Evolutionary conservation across 2,888 invertebrate genomes (phyloP).

Genomic region (Diachrysia chrysitis): DNA sequence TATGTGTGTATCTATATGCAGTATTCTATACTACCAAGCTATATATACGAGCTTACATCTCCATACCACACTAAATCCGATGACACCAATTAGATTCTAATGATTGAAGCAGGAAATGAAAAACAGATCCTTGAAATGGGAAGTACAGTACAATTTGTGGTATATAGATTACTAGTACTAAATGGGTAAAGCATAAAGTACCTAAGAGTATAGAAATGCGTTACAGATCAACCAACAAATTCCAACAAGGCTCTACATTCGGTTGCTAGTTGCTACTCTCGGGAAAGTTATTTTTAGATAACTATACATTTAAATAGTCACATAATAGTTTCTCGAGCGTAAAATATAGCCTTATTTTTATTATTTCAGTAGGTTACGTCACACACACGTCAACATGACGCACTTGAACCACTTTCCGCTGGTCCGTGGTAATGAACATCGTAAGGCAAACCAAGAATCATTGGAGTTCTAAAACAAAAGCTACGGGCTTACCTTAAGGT

Average conservation of each 20-base stretch:
- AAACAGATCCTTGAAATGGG: not conserved
- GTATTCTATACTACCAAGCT: not conserved
- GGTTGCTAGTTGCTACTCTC: not conserved
- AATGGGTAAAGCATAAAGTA: not conserved
- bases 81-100: not conserved
- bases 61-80: not conserved
- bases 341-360: constrained; percentile 39
- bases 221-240: not conserved
- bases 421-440: constrained; percentile 57
- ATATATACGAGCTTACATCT: not conserved
- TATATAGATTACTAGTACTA: not conserved
- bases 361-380: constrained; percentile 70
- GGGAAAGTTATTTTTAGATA: not conserved
- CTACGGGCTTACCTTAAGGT: constrained; percentile 72
- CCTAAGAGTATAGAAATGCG: not conserved
- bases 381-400: constrained; percentile 74
- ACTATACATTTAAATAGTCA: not conserved
- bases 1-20: no score
- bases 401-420: constrained; percentile 66
- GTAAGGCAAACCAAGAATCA: constrained; percentile 29
- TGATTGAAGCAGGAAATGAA: not conserved
- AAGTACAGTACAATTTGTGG: not conserved
- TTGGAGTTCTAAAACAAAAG: constrained; percentile 21
- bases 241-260: not conserved
- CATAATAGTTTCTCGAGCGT: constrained; percentile 4